These are phyloP conservation scores for Ornithorhynchus anatinus DNA, from an alignment of 2,113 vertebrate species.

Conservation along the genomic window DNA sequence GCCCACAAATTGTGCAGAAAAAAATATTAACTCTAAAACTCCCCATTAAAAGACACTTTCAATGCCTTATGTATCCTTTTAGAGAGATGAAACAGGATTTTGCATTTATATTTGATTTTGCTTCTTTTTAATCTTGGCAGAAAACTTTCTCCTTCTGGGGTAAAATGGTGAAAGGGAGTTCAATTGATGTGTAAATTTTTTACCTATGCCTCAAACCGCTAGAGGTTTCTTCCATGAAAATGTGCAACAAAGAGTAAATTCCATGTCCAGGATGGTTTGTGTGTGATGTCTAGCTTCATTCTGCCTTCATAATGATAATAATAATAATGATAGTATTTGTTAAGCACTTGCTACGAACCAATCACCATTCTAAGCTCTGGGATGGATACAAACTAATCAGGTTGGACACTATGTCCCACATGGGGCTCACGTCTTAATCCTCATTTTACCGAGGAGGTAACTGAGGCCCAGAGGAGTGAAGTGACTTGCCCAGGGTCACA, in stretches of 20 bases:
- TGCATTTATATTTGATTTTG: conserved; percentile 27
- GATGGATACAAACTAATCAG: too few species aligned
- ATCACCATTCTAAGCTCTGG: too few species aligned
- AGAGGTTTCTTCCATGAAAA: conserved; percentile 20
- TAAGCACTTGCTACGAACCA: too few species aligned
- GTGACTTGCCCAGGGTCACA: too few species aligned
- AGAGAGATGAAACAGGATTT: conserved; percentile 25
- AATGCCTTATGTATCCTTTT: conserved; percentile 22
- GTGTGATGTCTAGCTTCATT: background rate
- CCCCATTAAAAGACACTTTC: conserved; percentile 35
- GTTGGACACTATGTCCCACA: too few species aligned
- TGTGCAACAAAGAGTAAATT: conserved; percentile 8
- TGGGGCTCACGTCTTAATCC: too few species aligned
- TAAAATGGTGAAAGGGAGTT: conserved; percentile 23
- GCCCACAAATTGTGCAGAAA: conserved; percentile 2
- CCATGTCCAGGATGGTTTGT: background rate
- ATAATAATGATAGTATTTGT: too few species aligned
- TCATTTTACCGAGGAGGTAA: too few species aligned
- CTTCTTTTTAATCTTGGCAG: conserved; percentile 30
- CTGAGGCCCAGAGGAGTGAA: too few species aligned
- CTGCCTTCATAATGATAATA: too few species aligned
- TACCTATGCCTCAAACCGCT: conserved; percentile 5
- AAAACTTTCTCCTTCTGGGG: conserved; percentile 10
- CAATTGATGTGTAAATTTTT: conserved; percentile 46
- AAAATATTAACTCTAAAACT: conserved; percentile 37